A percentile compares a stretch with the other conserved stretches of the same genome.
These are phyloP conservation scores for Ellobius talpinus DNA, from an alignment of 2,113 vertebrate species.

Conservation along the genomic window DNA sequence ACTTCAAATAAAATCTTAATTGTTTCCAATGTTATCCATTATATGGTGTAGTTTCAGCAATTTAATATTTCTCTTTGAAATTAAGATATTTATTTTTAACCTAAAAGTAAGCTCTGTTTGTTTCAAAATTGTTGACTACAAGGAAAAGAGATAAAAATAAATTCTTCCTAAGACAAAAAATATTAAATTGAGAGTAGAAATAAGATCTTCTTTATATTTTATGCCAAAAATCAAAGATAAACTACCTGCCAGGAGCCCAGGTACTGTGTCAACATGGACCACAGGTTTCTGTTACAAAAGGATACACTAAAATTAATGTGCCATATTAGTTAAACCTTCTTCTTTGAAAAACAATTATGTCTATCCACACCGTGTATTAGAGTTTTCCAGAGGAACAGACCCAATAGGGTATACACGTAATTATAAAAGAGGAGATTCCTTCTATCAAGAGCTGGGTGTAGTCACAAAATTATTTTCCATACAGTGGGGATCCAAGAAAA, in stretches of 20 bases:
- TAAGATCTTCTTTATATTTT: background rate
- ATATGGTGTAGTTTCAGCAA: background rate
- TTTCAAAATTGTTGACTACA: constrained; percentile 24
- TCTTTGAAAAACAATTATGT: background rate
- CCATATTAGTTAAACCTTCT: background rate
- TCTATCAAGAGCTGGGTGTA: background rate
- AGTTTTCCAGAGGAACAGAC: background rate
- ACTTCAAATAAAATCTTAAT: background rate
- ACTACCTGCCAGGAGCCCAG: background rate
- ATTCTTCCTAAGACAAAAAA: background rate
- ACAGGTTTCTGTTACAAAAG: background rate
- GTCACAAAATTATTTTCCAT: background rate
- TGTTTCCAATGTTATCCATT: background rate
- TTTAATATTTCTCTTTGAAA: constrained; percentile 34
- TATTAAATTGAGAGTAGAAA: background rate
- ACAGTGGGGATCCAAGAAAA: background rate
- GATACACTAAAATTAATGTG: background rate
- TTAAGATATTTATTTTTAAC: background rate
- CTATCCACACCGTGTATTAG: background rate
- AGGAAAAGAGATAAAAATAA: constrained; percentile 16
- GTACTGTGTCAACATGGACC: background rate
- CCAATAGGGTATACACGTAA: background rate
- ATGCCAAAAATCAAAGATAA: background rate
- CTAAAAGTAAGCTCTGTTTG: background rate
- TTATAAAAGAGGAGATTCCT: background rate